Conservation (phyloP, 1,140 invertebrate species). For the Meloidogyne exigua region DNA sequence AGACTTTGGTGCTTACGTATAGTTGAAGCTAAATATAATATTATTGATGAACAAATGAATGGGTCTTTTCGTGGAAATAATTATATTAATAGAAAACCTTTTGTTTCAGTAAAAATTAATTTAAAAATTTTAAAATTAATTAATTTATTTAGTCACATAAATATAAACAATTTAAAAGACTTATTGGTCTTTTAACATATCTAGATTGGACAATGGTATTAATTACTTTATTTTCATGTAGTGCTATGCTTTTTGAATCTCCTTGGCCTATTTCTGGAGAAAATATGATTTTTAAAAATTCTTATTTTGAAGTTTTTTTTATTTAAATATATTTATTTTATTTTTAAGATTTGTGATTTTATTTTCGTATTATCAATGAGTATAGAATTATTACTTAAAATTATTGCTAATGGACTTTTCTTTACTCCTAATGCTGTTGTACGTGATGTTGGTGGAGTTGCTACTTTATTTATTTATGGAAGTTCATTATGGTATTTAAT, state of each 20-base stretch:
- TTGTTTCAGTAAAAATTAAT: no score
- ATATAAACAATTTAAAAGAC: conserved; percentile 67
- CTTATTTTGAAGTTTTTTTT: conserved; percentile 47
- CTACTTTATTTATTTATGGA: conserved; percentile 91
- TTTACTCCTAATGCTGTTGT: conserved; percentile 98
- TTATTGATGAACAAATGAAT: conserved; percentile 57
- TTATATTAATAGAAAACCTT: not conserved
- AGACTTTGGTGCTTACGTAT: conserved; percentile 89
- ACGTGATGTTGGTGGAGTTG: conserved; percentile 89
- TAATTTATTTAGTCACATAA: conserved; percentile 7
- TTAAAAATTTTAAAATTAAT: not conserved
- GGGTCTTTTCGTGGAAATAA: conserved; percentile 13
- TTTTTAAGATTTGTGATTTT: conserved; percentile 78
- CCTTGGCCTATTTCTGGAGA: conserved; percentile 63
- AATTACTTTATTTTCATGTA: conserved; percentile 90
- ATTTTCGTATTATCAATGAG: conserved; percentile 97
- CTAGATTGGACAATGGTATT: conserved; percentile 99
- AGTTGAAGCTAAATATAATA: conserved; percentile 90
- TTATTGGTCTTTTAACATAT: conserved; percentile 89
- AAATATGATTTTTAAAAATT: conserved; percentile 59
- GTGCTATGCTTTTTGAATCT: conserved; percentile 99
- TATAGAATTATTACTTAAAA: conserved; percentile 90
- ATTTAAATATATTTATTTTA: not conserved
- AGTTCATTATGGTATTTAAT: conserved; percentile 80
- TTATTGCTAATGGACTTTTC: conserved; percentile 92